These are phyloP conservation scores for Chunga burmeisteri DNA, from an alignment of 2,113 vertebrate species.

Conservation along the genomic window DNA sequence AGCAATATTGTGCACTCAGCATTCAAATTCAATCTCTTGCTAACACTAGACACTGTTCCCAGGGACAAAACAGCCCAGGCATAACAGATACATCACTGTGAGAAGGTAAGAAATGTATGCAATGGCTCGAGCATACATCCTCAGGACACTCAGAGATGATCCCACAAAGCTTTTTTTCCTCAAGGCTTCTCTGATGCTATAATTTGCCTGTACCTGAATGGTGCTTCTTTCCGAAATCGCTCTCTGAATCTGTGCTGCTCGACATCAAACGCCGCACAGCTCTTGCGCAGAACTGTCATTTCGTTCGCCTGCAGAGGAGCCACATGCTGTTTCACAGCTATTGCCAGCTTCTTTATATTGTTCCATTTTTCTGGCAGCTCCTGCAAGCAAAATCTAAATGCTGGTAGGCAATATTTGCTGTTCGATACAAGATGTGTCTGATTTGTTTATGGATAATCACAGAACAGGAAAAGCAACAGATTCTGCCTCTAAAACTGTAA, in stretches of 20 bases:
- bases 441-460: neutral
- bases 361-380: conserved; percentile 92
- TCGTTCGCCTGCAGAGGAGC: conserved; percentile 88
- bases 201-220: conserved; percentile 81
- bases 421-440: accelerated
- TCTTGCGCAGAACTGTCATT: conserved; percentile 78
- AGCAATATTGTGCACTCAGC: neutral
- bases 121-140: accelerated
- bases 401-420: neutral
- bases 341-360: conserved; percentile 82
- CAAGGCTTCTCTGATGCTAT: accelerated
- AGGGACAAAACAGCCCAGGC: neutral
- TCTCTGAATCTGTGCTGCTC: conserved; percentile 84
- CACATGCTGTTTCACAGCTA: conserved; percentile 85
- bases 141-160: neutral
- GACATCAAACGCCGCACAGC: conserved; percentile 80
- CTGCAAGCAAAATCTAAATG: conserved; percentile 59
- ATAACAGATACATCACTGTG: neutral
- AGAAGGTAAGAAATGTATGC: neutral
- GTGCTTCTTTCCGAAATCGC: conserved; percentile 78
- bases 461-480: neutral
- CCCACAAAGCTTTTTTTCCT: no score
- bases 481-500: accelerated
- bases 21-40: neutral
- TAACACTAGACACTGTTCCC: no score